Evolutionary conservation across 2,888 invertebrate species (phyloP).

Genomic region (Lithophane semibrunnea): DNA sequence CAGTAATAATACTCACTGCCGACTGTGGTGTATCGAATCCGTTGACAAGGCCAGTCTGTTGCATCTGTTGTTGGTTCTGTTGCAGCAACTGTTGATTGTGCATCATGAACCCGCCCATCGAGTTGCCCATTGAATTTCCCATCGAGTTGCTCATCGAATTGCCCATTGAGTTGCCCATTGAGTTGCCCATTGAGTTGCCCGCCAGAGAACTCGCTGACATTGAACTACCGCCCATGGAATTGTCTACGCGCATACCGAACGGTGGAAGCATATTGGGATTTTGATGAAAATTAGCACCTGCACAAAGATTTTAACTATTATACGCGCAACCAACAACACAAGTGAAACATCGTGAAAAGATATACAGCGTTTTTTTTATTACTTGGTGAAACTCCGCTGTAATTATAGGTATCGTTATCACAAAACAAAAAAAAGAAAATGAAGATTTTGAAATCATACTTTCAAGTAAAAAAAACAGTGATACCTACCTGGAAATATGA

Average conservation of each 20-base stretch:
- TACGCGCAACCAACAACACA: slow-evolving; percentile 43
- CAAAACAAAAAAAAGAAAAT: not conserved
- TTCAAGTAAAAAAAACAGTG: slow-evolving; percentile 6
- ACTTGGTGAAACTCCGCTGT: slow-evolving; percentile 23
- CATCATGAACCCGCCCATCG: slow-evolving; percentile 75
- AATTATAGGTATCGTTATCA: rapidly evolving
- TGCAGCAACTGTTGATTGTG: slow-evolving; percentile 81
- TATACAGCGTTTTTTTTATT: slow-evolving; percentile 10
- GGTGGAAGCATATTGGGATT: slow-evolving; percentile 88
- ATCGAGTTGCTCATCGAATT: slow-evolving; percentile 22
- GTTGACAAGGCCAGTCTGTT: slow-evolving; percentile 79
- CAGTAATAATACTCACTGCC: slow-evolving; percentile 75
- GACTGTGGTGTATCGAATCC: slow-evolving; percentile 83
- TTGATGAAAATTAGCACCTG: slow-evolving; percentile 90
- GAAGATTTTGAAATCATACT: not conserved
- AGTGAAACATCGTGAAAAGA: slow-evolving; percentile 41
- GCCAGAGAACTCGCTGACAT: slow-evolving; percentile 72
- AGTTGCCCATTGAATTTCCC: slow-evolving; percentile 24
- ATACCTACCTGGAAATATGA: not conserved
- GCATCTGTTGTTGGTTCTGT: slow-evolving; percentile 75
- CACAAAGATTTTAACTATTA: slow-evolving; percentile 59
- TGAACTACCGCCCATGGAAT: slow-evolving; percentile 71
- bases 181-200: slow-evolving; percentile 54
- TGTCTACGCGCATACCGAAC: slow-evolving; percentile 89
- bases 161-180: slow-evolving; percentile 6